phyloP scores from a whole-genome alignment of 2,113 vertebrate genomes.

The Aspidoscelis tigris region DNA sequence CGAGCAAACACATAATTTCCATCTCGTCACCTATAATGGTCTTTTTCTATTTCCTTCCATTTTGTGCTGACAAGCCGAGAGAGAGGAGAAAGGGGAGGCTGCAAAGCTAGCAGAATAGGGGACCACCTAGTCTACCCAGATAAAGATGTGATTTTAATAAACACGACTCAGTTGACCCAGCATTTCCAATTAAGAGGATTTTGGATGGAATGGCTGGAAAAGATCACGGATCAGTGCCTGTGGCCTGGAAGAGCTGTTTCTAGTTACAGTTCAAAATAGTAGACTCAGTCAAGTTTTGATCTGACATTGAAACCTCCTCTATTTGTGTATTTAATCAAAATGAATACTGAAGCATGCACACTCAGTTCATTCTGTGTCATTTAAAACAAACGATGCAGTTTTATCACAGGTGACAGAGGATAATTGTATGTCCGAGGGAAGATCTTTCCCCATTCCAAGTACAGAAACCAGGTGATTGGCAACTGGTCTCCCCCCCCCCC shows the following conservation, averaged over 20 bases:
- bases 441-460: neutral
- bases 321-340: neutral
- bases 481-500: neutral
- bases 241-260: neutral
- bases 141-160: neutral
- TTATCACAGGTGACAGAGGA: no score
- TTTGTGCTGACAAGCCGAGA: constrained; percentile 27
- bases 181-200: constrained; percentile 1
- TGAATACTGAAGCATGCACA: neutral
- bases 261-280: neutral
- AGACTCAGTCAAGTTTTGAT: neutral
- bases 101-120: neutral
- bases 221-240: neutral
- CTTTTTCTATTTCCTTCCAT: constrained; percentile 14
- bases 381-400: neutral
- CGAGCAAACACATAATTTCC: constrained; percentile 82
- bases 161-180: neutral
- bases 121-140: constrained; percentile 15
- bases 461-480: neutral
- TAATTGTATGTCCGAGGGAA: neutral
- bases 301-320: neutral
- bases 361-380: no score
- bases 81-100: constrained; percentile 7
- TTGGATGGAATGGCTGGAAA: neutral
- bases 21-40: constrained; percentile 71